Evolutionary conservation across 2,888 invertebrate species (phyloP), one percentile per base, ranked within the genome.

Genomic region (Acronicta alni): DNA sequence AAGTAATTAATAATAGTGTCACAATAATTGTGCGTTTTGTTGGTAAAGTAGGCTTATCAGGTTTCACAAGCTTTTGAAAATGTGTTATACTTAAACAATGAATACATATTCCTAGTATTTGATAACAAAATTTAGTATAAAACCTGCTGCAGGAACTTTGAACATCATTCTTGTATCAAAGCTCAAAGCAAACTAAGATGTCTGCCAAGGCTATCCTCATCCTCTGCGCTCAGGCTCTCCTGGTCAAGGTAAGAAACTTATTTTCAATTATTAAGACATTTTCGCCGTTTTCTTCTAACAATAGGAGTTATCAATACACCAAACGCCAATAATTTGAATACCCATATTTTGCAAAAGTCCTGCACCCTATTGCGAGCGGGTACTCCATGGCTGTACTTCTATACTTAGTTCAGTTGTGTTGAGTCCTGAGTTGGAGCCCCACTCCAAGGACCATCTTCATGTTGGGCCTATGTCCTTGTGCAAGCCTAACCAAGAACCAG

Each of bases 181-280:
- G 23, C 51, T 62, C 16, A 43, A 41, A 59, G 58, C 51, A 54
- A 58, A 45, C 41, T 55, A 80, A 56, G 49, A 86, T 84, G 85
- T 77, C 80, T 63, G 42, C 72, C 49, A 80, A 83, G 52, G 65
- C 77, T 20, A 66, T 84, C 41, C 48, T 83, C 17, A 38, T 84
- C 14, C 52, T 85, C 52, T 81, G 78, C 74, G 45, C 77, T 53
- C 82, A 83, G 61, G 79, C 74, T 17, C 32, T 59, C 12, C 37
- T 58, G 12, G 46, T 46, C 26, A 52, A 58, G 46, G 58, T 58
- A 39, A 41, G 23, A 20, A 17, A 30, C 7, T 7, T 42, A 20
- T n/a, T 32, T 14, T 4, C 14, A n/a, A n/a, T n/a, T n/a, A n/a
- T n/a, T n/a, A n/a, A n/a, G n/a, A n/a, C n/a, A n/a, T n/a, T n/a